Conservation (phyloP, 2,888 invertebrate genomes). For the Crematogaster levior region DNA sequence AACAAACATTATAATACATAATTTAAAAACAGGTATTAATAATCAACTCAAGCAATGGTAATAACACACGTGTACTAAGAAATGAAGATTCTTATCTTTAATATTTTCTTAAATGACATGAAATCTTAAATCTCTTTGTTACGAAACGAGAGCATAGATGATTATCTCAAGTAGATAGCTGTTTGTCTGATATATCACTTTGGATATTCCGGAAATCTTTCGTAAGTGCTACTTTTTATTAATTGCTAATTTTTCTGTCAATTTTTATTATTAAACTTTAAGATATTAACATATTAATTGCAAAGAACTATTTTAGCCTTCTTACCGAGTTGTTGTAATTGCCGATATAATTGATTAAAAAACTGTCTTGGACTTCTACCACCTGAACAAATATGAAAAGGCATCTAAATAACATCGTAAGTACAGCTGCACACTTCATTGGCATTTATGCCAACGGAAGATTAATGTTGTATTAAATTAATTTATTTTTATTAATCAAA, state of each 20-base stretch:
- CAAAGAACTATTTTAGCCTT: not conserved
- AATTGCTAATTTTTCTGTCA: not conserved
- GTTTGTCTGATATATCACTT: too few species aligned
- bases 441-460: slow-evolving; percentile 57
- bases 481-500: not conserved
- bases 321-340: too few species aligned
- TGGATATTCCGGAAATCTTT: not conserved
- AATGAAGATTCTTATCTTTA: not conserved
- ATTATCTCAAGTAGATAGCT: too few species aligned
- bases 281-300: not conserved
- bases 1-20: too few species aligned
- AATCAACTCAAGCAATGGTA: not conserved
- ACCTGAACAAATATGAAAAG: slow-evolving; percentile 32
- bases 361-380: not conserved
- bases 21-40: not conserved
- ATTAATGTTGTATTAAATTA: slow-evolving; percentile 75
- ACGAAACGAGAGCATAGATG: not conserved
- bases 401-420: slow-evolving; percentile 56
- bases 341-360: too few species aligned
- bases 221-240: not conserved
- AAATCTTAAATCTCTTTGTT: not conserved
- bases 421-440: slow-evolving; percentile 44
- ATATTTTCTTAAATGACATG: not conserved
- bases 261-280: not conserved
- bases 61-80: not conserved